Percentiles rank a stretch among this genome's conserved stretches.
Evolutionary conservation across 2,888 invertebrate species (phyloP).

Genomic region (Cryptophagus acutangulus): DNA sequence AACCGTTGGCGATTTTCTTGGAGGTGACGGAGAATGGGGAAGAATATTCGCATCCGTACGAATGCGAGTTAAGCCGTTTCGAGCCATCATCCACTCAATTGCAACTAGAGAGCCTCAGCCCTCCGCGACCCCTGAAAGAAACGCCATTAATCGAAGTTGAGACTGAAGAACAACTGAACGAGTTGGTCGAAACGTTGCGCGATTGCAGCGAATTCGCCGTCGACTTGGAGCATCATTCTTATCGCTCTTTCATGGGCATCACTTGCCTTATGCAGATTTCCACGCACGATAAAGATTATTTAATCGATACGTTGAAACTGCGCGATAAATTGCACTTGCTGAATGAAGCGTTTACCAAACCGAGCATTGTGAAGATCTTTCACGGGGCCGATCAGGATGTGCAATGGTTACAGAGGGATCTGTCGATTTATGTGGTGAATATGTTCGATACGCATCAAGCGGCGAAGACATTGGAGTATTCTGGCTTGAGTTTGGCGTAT

Average conservation of each 20-base stretch:
- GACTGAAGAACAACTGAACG: slow-evolving; percentile 58
- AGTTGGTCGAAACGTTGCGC: slow-evolving; percentile 62
- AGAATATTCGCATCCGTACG: slow-evolving; percentile 81
- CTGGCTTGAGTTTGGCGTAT: slow-evolving; percentile 69
- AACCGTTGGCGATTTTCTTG: slow-evolving; percentile 70
- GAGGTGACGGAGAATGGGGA: slow-evolving; percentile 61
- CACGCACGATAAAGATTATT: slow-evolving; percentile 73
- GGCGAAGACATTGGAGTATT: slow-evolving; percentile 65
- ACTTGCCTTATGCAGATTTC: slow-evolving; percentile 96
- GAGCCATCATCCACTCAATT: slow-evolving; percentile 55
- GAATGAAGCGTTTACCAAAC: slow-evolving; percentile 87
- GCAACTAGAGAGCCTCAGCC: slow-evolving; percentile 39
- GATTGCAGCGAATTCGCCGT: slow-evolving; percentile 74
- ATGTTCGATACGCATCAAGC: slow-evolving; percentile 96
- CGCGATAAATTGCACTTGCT: slow-evolving; percentile 75
- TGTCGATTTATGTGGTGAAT: slow-evolving; percentile 91
- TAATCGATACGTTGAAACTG: slow-evolving; percentile 83
- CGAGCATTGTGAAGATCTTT: slow-evolving; percentile 85
- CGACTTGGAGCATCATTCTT: slow-evolving; percentile 91
- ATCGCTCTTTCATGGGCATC: slow-evolving; percentile 87
- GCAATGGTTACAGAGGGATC: slow-evolving; percentile 91
- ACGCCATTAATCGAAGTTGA: slow-evolving; percentile 68
- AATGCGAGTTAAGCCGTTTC: slow-evolving; percentile 74
- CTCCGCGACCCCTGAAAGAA: slow-evolving; percentile 52
- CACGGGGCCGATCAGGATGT: slow-evolving; percentile 90